These are phyloP conservation scores for Lycocerus yunnanus DNA, from an alignment of 2,888 invertebrate species.

Conservation along the genomic window DNA sequence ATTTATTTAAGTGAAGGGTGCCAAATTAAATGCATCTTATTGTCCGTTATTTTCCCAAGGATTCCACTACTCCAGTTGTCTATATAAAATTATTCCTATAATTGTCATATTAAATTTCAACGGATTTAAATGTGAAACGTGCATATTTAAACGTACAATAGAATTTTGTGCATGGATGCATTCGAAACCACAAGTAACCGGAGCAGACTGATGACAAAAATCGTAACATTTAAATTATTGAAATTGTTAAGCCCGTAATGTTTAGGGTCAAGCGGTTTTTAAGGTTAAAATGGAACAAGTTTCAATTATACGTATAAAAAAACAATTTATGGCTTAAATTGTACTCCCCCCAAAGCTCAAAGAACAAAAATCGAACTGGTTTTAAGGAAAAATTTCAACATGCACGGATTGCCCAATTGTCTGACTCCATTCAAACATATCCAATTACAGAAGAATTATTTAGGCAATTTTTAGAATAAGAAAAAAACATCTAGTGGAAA, in stretches of 20 bases:
- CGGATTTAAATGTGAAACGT: conserved; percentile 45
- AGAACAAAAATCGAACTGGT: not conserved
- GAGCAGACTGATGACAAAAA: conserved; percentile 46
- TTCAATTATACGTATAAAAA: not conserved
- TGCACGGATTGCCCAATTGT: not conserved
- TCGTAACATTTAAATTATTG: conserved; percentile 39
- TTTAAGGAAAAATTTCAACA: not conserved
- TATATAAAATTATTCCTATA: conserved; percentile 46
- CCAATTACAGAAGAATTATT: conserved; percentile 25
- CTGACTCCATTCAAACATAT: conserved; percentile 17
- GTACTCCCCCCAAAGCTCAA: not conserved
- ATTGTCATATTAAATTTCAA: conserved; percentile 50
- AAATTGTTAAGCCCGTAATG: conserved; percentile 19
- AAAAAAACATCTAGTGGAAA: conserved; percentile 35
- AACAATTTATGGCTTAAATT: not conserved
- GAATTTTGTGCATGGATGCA: conserved; percentile 50
- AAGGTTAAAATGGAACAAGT: conserved; percentile 5
- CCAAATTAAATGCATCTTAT: not conserved
- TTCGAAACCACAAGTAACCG: conserved; percentile 50
- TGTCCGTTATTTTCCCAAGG: conserved; percentile 28
- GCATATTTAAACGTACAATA: conserved; percentile 46
- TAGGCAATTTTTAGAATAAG: conserved; percentile 26
- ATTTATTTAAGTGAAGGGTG: not conserved
- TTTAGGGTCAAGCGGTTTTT: conserved; percentile 1
- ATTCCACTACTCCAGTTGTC: conserved; percentile 36